Base-by-base conservation (phyloP, 2,797 vertebrate genomes). In the Pogonophryne albipinna region DNA sequence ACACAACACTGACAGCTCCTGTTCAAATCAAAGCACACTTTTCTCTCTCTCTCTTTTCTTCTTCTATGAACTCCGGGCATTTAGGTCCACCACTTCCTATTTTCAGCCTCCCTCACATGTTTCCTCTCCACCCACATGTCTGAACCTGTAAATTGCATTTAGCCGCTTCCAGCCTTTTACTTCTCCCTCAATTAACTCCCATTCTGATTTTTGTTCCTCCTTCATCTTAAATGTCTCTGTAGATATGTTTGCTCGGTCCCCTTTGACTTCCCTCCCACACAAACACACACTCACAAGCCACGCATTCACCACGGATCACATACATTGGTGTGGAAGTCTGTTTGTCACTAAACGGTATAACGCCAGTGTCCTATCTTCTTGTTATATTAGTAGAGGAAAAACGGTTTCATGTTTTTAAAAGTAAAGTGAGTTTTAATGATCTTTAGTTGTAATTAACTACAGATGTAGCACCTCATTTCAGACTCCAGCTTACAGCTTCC, bases 121-220 rank as follows among this genome's bases (percentile, higher is more conserved):
- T 73, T 75, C 58, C 66, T n/a, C 27, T 66, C 46, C 13, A 1
- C 53, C 23, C 4, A 10, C 52, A 61, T 8, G 34, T 78, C 85
- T 63, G 55, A 85, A 73, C 63, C 78, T 76, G 56, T 83, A 79
- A 83, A 85, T 76, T 76, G 65, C 61, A 73, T 74, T 79, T 58
- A 66, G 75, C 53, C 0, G n/a, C 74, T 87, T 11, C 51, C 66
- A 73, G 72, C 55, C 67, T 57, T 82, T 86, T 79, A 66, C 67
- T 74, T 69, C 58, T 68, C 74, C 53, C 47, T 78, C 41, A 83
- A 56, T 82, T 85, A 81, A 78, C 46, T 80, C 50, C 31, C 58
- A 49, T 67, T 75, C 58, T 45, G 50, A 45, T 71, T 63, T 58
- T 71, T 42, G 69, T 20, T 7, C 38, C 9, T 44, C 61, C 27